These are phyloP conservation scores for Euproctis similis DNA, from an alignment of 2,888 invertebrate species.

Conservation along the genomic window DNA sequence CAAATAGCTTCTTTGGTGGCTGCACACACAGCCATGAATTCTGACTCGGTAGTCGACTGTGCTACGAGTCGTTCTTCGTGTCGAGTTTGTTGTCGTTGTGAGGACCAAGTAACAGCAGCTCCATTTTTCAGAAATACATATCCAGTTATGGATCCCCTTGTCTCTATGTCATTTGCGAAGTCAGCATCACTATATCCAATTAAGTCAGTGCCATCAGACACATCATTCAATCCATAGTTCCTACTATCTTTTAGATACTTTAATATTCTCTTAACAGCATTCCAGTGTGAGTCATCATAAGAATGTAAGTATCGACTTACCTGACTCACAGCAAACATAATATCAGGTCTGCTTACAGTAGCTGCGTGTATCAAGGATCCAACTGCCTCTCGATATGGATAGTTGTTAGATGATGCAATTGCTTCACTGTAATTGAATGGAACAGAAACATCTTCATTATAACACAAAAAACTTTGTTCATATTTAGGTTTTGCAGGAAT, in stretches of 20 bases:
- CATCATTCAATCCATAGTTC: not conserved
- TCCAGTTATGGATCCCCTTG: not conserved
- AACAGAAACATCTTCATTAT: no score
- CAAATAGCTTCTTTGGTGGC: constrained; percentile 4
- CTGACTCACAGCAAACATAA: not conserved
- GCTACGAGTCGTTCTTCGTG: no score
- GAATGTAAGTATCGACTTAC: not conserved
- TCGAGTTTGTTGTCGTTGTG: constrained; percentile 2
- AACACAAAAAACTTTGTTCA: no score
- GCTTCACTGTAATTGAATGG: not conserved
- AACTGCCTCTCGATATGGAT: not conserved
- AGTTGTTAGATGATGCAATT: not conserved
- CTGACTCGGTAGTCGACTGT: constrained; percentile 1
- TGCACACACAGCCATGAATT: constrained; percentile 5
- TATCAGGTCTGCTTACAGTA: not conserved
- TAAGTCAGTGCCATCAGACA: not conserved
- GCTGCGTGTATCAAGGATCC: not conserved
- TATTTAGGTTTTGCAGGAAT: not conserved
- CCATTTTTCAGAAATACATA: not conserved
- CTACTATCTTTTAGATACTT: not conserved
- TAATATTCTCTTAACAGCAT: not conserved
- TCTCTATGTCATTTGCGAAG: not conserved
- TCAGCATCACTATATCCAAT: not conserved
- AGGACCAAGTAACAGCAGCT: constrained; percentile 4
- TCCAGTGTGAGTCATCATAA: not conserved